These are phyloP conservation scores for Vanessa atalanta DNA, from an alignment of 1,140 invertebrate species.

Conservation along the genomic window DNA sequence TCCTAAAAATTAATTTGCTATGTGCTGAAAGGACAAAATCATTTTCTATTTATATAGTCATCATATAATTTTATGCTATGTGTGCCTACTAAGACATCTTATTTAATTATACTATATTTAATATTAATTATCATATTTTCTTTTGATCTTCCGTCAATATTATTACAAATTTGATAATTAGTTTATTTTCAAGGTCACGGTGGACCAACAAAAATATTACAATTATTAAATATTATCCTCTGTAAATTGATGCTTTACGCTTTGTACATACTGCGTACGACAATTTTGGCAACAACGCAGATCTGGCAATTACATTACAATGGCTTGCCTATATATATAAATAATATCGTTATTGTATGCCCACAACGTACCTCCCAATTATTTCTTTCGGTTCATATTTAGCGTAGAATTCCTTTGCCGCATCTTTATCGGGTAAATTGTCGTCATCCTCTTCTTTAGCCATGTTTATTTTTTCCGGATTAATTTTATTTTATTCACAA, in stretches of 20 bases:
- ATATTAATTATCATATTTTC: too few relatives aligned
- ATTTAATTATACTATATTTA: too few relatives aligned
- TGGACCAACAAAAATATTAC: too few relatives aligned
- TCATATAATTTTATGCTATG: too few relatives aligned
- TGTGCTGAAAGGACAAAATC: too few relatives aligned
- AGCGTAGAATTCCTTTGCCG: slow-evolving; percentile 96
- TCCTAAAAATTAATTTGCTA: too few relatives aligned
- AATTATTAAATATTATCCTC: neutral
- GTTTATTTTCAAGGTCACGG: slow-evolving; percentile 12
- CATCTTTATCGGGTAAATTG: slow-evolving; percentile 92
- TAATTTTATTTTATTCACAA: slow-evolving; percentile 34
- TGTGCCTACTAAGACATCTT: too few relatives aligned
- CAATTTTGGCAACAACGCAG: slow-evolving; percentile 44
- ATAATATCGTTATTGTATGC: slow-evolving; percentile 38
- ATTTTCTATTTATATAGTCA: too few relatives aligned
- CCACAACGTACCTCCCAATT: slow-evolving; percentile 90
- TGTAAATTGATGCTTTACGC: too few relatives aligned
- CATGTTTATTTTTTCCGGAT: slow-evolving; percentile 78
- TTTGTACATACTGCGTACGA: neutral
- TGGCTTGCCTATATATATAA: slow-evolving; percentile 21
- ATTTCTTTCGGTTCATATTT: slow-evolving; percentile 99
- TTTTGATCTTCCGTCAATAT: too few relatives aligned
- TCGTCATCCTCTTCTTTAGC: slow-evolving; percentile 91
- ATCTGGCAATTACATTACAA: slow-evolving; percentile 15
- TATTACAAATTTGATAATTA: too few relatives aligned